A percentile compares a stretch with the other conserved stretches of the same genome.
These are phyloP conservation scores for Carassius carassius DNA, from an alignment of 2,113 vertebrate species.

Conservation along the genomic window DNA sequence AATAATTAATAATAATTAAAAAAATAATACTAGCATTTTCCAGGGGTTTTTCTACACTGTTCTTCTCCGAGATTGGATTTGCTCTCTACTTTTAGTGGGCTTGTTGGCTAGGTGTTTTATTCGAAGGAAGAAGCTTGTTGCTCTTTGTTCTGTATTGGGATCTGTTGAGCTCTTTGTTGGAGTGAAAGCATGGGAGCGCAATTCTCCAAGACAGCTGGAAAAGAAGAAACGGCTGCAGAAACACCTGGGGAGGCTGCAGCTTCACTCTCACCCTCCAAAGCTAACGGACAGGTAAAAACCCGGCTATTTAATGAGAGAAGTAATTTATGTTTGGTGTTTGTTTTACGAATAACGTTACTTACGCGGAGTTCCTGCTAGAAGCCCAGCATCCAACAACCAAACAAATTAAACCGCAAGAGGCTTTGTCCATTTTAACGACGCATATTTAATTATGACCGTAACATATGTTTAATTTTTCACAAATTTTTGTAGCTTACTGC, in stretches of 20 bases:
- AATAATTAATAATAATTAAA: no score
- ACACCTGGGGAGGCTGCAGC: conserved; percentile 87
- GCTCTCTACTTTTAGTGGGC: conserved; percentile 66
- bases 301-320: no score
- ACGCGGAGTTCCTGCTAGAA: not conserved
- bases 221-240: conserved; percentile 85
- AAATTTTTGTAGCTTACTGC: not conserved
- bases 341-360: no score
- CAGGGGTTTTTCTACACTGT: conserved; percentile 70
- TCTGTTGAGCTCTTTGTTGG: conserved; percentile 91
- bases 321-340: not conserved
- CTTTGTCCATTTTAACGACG: not conserved
- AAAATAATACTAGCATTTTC: conserved; percentile 76
- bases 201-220: conserved; percentile 89
- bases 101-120: conserved; percentile 58
- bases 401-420: not conserved
- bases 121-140: conserved; percentile 72
- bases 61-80: conserved; percentile 75
- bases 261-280: conserved; percentile 91
- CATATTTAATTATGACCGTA: no score
- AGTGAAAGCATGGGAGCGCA: conserved; percentile 95
- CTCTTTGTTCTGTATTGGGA: conserved; percentile 90
- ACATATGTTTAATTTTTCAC: not conserved
- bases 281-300: conserved; percentile 89
- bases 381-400: not conserved